Evolutionary conservation across 2,113 vertebrate species (phyloP), one percentile per base, ranked within the genome.

Genomic region (Laticauda colubrina): DNA sequence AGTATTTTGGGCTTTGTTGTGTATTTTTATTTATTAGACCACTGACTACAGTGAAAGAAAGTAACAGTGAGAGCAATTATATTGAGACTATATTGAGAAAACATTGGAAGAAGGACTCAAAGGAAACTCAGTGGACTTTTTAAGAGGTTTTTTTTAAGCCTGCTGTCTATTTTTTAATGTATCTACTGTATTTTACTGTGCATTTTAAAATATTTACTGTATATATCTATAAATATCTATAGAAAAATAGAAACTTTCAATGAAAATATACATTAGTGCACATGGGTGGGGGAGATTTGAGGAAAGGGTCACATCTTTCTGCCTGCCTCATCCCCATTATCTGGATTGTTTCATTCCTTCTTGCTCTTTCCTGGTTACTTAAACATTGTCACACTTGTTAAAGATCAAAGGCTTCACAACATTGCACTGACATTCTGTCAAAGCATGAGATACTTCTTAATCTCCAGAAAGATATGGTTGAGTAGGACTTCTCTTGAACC

Each of bases 361-460:
- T 14, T 4, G 26, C 56, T 89, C 20, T 57, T 94, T 94, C 87
- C 75, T 90, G 90, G 53, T 51, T 85, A 34, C 59, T 26, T 92
- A 93, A 88, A 54, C n/a, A 92, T 0, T 90, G 90, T 91, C 1
- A 0, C 93, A 20, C 3, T 57, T 92, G 85, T 23, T 85, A 64
- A 85, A 95, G 94, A 91, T 43, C 20, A 92, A 34, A 87, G 0
- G 0, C 51, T 94, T 91, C 94, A 89, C 87, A 0, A 0, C n/a
- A 59, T 75, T 54, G 14, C 94, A 96, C 94, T 94, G 96, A 96
- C 92, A 95, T 96, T 95, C 94, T 96, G 95, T 97, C 95, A 96
- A 92, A 57, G 4, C 0, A 11, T 48, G 3, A 1, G 55, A 0
- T 0, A 2, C 8, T 57, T 39, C 0, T 59, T 93, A 87, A 93